Conservation (phyloP, 2,797 vertebrate genomes). For the Pantherophis vulpinus region DNA sequence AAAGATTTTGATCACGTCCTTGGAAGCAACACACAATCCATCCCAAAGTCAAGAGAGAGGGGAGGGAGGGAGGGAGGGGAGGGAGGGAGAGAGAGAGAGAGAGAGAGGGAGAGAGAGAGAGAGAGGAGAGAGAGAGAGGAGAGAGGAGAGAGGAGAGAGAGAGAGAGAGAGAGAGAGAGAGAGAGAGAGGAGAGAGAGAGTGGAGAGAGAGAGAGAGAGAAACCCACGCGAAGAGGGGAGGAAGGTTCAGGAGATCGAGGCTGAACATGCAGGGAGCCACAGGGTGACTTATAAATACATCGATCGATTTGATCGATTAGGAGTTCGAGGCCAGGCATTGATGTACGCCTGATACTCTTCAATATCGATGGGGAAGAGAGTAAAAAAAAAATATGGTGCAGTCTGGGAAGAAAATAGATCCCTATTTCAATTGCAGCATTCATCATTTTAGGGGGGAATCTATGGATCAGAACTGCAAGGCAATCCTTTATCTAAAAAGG, state of each 20-base stretch:
- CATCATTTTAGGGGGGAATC: constrained; percentile 18
- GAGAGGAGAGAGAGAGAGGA: too few species aligned
- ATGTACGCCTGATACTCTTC: background rate
- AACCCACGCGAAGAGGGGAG: constrained; percentile 22
- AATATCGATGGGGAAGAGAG: background rate
- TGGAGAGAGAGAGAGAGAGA: background rate
- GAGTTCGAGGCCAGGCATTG: background rate
- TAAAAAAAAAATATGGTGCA: background rate
- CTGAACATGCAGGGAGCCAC: background rate
- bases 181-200: too few species aligned
- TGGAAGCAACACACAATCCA: constrained; percentile 31
- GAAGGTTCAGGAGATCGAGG: background rate
- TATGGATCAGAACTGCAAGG: background rate
- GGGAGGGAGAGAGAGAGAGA: background rate
- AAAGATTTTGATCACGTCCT: constrained; percentile 44
- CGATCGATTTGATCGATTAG: background rate
- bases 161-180: background rate
- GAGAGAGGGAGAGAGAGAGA: background rate
- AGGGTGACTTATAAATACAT: background rate
- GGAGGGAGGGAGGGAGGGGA: background rate
- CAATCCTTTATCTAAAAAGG: constrained; percentile 23
- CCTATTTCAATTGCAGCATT: constrained; percentile 25
- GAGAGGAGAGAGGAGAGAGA: background rate
- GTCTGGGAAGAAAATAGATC: background rate
- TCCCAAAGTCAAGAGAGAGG: background rate